Percentiles rank a stretch among this genome's conserved stretches.
Conservation (phyloP, 2,797 vertebrate species). For the Schizothorax lantsangensis region DNA sequence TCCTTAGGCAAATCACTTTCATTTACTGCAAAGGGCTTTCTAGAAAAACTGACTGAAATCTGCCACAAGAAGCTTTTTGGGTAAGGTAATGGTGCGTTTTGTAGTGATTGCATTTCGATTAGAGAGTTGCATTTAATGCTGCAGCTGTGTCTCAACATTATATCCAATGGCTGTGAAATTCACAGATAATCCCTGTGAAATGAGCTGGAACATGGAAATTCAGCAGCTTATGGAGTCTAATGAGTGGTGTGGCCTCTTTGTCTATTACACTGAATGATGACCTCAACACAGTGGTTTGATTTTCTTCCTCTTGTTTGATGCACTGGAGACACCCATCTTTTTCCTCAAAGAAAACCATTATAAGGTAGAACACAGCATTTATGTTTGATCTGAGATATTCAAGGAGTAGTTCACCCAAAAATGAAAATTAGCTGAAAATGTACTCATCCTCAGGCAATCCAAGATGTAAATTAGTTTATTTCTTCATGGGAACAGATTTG, state of each 20-base stretch:
- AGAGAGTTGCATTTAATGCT: conserved; percentile 34
- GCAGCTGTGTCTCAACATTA: conserved; percentile 45
- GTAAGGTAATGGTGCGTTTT: conserved; percentile 38
- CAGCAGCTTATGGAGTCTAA: conserved; percentile 42
- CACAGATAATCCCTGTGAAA: conserved; percentile 46
- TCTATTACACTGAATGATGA: conserved; percentile 49
- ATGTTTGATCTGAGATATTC: neutral
- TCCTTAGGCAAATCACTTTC: conserved; percentile 32
- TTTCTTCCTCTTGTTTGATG: conserved; percentile 42
- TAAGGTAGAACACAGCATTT: neutral
- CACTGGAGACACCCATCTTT: conserved; percentile 15
- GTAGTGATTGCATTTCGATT: conserved; percentile 42
- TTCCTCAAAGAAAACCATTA: conserved; percentile 9
- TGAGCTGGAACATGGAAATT: conserved; percentile 51
- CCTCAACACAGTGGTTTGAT: conserved; percentile 49
- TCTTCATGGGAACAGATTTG: neutral
- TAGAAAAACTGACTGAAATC: conserved; percentile 27
- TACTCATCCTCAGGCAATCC: neutral
- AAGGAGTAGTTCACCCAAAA: neutral
- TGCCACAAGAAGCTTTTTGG: conserved; percentile 32
- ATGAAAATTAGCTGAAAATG: neutral
- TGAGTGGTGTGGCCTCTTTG: conserved; percentile 52
- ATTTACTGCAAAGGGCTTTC: conserved; percentile 11
- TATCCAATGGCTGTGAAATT: conserved; percentile 44
- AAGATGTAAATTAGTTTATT: neutral